These are phyloP conservation scores for Asbolus verrucosus DNA, from an alignment of 1,140 invertebrate genomes.

Conservation along the genomic window DNA sequence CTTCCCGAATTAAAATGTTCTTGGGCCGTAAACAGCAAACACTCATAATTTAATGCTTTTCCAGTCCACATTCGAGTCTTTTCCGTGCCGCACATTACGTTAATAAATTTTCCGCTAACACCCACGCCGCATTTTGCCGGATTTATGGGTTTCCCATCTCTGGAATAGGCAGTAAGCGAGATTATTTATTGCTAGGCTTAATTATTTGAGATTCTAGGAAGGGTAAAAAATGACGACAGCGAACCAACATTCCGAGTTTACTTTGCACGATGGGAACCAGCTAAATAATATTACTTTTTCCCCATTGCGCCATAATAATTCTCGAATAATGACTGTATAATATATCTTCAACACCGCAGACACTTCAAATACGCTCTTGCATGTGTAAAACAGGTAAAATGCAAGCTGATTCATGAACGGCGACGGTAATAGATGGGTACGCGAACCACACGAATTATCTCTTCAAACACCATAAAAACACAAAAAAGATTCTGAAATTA, in stretches of 20 bases:
- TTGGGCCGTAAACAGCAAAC: conserved; percentile 11
- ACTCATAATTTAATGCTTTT: conserved; percentile 34
- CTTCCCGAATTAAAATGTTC: conserved; percentile 30
- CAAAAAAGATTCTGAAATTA: too few species aligned
- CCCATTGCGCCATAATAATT: conserved; percentile 7
- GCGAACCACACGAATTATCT: too few species aligned
- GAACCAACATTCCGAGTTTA: conserved; percentile 6
- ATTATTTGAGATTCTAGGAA: conserved; percentile 1
- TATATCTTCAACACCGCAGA: too few species aligned
- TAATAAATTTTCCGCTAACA: conserved; percentile 23
- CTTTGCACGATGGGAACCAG: neutral
- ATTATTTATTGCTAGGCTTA: conserved; percentile 14
- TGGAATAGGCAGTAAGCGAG: neutral
- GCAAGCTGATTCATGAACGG: too few species aligned
- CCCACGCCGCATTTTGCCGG: conserved; percentile 9
- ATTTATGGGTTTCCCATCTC: conserved; percentile 25
- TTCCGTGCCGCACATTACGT: conserved; percentile 9
- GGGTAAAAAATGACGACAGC: conserved; percentile 2
- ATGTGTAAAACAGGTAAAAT: too few species aligned
- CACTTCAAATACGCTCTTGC: too few species aligned
- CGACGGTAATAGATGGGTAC: too few species aligned
- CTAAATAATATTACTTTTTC: neutral
- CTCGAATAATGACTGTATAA: neutral
- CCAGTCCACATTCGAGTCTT: conserved; percentile 2
- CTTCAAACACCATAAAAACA: too few species aligned